These are phyloP conservation scores for Cladopsammia gracilis DNA, from an alignment of 64 coral and sea anemone genomes.

Conservation along the genomic window DNA sequence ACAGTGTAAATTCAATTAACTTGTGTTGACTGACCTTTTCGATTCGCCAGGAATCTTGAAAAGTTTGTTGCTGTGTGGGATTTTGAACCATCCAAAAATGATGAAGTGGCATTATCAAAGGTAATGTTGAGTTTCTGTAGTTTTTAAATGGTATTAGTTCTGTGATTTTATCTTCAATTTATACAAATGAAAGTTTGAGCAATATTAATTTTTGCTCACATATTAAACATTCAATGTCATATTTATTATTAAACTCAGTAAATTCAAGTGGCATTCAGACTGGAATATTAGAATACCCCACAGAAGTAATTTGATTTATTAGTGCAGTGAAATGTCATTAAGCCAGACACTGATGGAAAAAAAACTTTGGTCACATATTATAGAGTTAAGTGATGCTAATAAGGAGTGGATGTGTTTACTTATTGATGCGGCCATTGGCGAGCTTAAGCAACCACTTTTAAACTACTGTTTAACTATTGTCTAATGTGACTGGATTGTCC, in stretches of 20 bases:
- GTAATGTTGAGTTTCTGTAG: conserved; percentile 5
- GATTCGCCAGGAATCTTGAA: conserved; percentile 41
- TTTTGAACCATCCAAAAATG: conserved; percentile 53
- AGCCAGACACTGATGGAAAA: too few relatives aligned
- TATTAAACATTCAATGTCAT: not conserved
- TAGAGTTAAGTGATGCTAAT: too few relatives aligned
- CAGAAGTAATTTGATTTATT: too few relatives aligned
- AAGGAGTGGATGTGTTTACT: too few relatives aligned
- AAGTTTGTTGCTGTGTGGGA: conserved; percentile 62
- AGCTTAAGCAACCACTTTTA: too few relatives aligned
- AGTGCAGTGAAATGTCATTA: too few relatives aligned
- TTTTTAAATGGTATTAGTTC: not conserved
- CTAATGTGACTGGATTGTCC: too few relatives aligned
- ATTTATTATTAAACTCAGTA: not conserved
- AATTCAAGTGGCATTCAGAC: not conserved
- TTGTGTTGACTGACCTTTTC: not conserved
- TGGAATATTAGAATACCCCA: not conserved
- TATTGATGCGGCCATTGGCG: too few relatives aligned
- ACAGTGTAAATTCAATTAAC: too few relatives aligned
- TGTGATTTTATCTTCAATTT: not conserved
- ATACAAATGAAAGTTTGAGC: not conserved
- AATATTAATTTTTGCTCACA: not conserved
- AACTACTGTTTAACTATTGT: too few relatives aligned
- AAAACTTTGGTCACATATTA: too few relatives aligned
- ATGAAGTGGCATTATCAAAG: conserved; percentile 60